Evolutionary conservation across 1,140 invertebrate species (phyloP), one percentile per base, ranked within the genome.

Genomic region (Venturia canescens): DNA sequence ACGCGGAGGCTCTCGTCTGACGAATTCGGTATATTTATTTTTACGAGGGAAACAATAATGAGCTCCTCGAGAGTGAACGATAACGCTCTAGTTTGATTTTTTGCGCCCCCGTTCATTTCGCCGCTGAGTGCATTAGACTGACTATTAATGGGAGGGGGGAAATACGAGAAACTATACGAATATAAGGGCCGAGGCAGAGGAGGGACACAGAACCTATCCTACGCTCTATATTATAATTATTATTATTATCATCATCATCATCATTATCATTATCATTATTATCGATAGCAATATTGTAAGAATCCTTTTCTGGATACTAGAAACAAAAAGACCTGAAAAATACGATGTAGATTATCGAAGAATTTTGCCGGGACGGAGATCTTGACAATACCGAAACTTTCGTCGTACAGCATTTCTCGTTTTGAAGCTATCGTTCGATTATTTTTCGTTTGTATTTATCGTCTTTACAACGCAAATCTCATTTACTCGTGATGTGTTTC

Each of bases 1-100:
- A 93, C 27, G 84, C 88, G 15, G 89, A 91, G 53, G 89, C 89
- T 74, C 83, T 90, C 7, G 89, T 90, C 50, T 90, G 83, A 89
- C 71, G 63, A 72, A 74, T 80, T 44, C 82, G 79, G 67, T 18
- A 48, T 63, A 38, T 50, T 78, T 66, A 70, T 60, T 79, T 75
- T 60, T 77, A 48, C 81, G 74, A 79, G 75, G 60, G 53, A 34
- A 69, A 69, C 29, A 79, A 80, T 76, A 84, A 83, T 78, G 69
- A 71, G 78, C 31, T 76, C 75, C 31, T 76, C 75, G 70, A 34
- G 53, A 48, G 66, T 75, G 80, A 44, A 66, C 26, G 44, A 74
- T 53, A 74, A 74, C 50, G 53, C 26, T 7, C 6, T 18, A 44
- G 38, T 13, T 44, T 44, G n/a, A n/a, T n/a, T 34, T 44, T 44